These are phyloP conservation scores for Drosophila borborema DNA, from an alignment of 2,888 invertebrate genomes.

Conservation along the genomic window DNA sequence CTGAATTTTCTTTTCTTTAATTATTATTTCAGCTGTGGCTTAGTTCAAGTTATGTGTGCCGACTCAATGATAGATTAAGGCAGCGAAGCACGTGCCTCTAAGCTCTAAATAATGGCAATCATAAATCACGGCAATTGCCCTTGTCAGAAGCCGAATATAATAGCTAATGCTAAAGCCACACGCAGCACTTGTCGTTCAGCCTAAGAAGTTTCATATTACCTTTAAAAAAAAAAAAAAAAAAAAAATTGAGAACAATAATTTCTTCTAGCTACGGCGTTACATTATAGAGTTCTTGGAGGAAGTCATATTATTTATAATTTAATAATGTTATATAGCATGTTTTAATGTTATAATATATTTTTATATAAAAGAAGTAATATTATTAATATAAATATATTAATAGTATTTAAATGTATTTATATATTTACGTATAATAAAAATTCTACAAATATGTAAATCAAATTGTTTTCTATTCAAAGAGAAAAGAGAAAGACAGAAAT, in stretches of 20 bases:
- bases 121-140: slow-evolving; percentile 68
- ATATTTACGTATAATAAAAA: too few species aligned
- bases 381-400: too few species aligned
- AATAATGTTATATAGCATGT: too few species aligned
- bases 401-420: too few species aligned
- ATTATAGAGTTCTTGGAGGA: background rate
- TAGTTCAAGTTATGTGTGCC: slow-evolving; percentile 6
- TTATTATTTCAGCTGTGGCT: slow-evolving; percentile 12
- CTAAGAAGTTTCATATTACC: slow-evolving; percentile 2
- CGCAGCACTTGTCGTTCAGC: slow-evolving; percentile 50
- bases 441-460: too few species aligned
- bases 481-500: too few species aligned
- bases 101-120: slow-evolving; percentile 62
- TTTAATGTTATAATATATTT: too few species aligned
- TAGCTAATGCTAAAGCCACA: slow-evolving; percentile 56
- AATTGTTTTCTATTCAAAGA: too few species aligned
- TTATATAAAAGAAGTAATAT: too few species aligned
- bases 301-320: too few species aligned
- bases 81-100: slow-evolving; percentile 57
- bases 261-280: background rate
- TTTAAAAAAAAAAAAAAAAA: background rate
- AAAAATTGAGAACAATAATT: slow-evolving; percentile 4
- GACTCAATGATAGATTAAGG: slow-evolving; percentile 43
- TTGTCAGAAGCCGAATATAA: slow-evolving; percentile 65
- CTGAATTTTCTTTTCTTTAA: background rate